A percentile compares a stretch with the other conserved stretches of the same genome.
These are phyloP conservation scores for Agonum fuliginosum DNA, from an alignment of 2,888 invertebrate species.

Conservation along the genomic window DNA sequence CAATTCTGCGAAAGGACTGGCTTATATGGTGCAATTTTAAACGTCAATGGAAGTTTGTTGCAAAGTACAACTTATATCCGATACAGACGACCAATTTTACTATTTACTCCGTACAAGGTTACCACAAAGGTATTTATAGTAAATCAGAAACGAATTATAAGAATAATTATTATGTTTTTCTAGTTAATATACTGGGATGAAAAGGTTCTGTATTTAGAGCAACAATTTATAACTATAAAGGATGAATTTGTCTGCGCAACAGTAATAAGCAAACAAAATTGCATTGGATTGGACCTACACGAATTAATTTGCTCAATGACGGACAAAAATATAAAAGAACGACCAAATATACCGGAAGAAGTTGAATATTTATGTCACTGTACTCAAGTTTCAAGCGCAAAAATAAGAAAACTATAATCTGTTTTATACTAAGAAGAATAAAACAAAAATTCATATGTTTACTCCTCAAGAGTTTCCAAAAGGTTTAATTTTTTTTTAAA, in stretches of 20 bases:
- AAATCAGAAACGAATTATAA: too few relatives aligned
- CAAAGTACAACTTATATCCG: constrained; percentile 87
- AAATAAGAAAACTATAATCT: constrained; percentile 79
- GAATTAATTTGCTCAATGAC: constrained; percentile 79
- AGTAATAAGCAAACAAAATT: constrained; percentile 84
- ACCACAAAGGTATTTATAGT: constrained; percentile 83
- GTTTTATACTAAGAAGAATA: constrained; percentile 12
- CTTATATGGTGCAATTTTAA: constrained; percentile 77
- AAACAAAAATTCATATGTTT: too few relatives aligned
- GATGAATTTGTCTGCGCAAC: constrained; percentile 89
- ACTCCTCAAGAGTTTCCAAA: too few relatives aligned
- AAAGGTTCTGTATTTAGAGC: constrained; percentile 88
- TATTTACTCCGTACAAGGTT: constrained; percentile 85
- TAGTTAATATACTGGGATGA: constrained; percentile 92
- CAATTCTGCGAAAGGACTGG: constrained; percentile 84
- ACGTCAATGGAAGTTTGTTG: constrained; percentile 77
- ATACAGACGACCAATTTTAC: constrained; percentile 86
- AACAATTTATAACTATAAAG: constrained; percentile 84
- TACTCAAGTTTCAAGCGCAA: constrained; percentile 86
- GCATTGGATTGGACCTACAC: constrained; percentile 80
- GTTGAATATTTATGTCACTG: constrained; percentile 85
- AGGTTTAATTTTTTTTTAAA: too few relatives aligned
- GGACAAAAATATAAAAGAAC: constrained; percentile 75
- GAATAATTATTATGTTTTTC: constrained; percentile 66
- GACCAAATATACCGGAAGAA: constrained; percentile 82